Evolutionary conservation across 2,888 invertebrate species (phyloP), one percentile per base, ranked within the genome.

Genomic region (Drosophila nigritarsus): DNA sequence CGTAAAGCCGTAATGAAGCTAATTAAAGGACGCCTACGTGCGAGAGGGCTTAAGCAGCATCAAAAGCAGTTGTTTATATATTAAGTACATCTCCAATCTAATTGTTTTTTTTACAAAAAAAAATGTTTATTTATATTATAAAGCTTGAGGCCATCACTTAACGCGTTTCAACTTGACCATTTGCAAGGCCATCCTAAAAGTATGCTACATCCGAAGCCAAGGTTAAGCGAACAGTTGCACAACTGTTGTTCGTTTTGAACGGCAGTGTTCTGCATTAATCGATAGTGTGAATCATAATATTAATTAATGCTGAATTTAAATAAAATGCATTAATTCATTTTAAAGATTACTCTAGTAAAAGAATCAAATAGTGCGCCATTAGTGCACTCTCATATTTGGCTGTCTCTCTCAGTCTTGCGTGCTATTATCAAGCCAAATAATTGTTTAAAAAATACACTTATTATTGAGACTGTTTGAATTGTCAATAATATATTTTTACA

Each of bases 121-220:
- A 45, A 20, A 45, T 0, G 9, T 9, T 30, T 30, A 30, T 18
- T 38, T 38, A 18, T 18, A 38, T 38, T 15, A 45, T 3, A 2
- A 18, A 2, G 45, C 63, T 34, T 42, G 18, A 2, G 63, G 64
- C 56, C 13, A 34, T 53, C 29, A 36, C 36, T 51, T 42, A 27
- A 38, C 20, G 27, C 7, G 13, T 18, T 27, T 62, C 18, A 62
- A 61, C 59, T 64, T 68, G 62, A 62, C 58, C 64, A 49, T 61
- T 63, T 68, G 15, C 75, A 75, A 75, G 75, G 71, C 32, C 79
- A 75, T 73, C 75, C 80, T 69, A 62, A 79, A 73, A 78, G 78
- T 78, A 78, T 79, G 73, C 79, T 65, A 75, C 30, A 45, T 51
- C 42, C 69, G 80, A 76, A 69, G 69, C 62, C 74, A 77, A 65